A percentile compares a stretch with the other conserved stretches of the same genome.
These are phyloP conservation scores for Drosophila equinoxialis DNA, from an alignment of 1,140 invertebrate species.

Conservation along the genomic window DNA sequence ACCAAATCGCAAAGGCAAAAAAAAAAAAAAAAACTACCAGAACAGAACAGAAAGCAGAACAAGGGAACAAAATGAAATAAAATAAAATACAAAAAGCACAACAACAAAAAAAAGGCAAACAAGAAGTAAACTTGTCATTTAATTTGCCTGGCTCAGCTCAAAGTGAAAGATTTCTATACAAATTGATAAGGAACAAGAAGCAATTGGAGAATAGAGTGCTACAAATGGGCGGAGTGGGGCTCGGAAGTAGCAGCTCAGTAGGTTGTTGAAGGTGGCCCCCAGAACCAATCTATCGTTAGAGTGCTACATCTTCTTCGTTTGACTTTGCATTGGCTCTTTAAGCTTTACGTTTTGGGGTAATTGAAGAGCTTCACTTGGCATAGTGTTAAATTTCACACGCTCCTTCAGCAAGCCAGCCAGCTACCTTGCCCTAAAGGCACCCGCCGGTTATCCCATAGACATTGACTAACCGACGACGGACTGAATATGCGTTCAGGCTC, in stretches of 20 bases:
- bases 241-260: not conserved
- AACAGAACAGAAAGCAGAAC: slow-evolving; percentile 15
- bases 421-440: not conserved
- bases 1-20: slow-evolving; percentile 26
- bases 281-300: not conserved
- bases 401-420: not conserved
- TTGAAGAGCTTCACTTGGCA: slow-evolving; percentile 22
- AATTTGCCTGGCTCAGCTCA: slow-evolving; percentile 56
- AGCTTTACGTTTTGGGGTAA: slow-evolving; percentile 26
- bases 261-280: not conserved
- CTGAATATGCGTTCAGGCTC: not conserved
- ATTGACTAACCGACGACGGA: not conserved
- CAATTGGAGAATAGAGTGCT: slow-evolving; percentile 10
- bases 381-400: slow-evolving; percentile 20
- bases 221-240: not conserved
- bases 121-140: slow-evolving; percentile 67
- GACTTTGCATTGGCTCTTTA: slow-evolving; percentile 31
- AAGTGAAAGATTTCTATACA: slow-evolving; percentile 49
- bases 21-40: slow-evolving; percentile 5
- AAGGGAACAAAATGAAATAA: slow-evolving; percentile 12
- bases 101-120: slow-evolving; percentile 35
- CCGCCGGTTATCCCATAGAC: not conserved
- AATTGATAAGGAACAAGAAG: slow-evolving; percentile 28
- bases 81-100: slow-evolving; percentile 28
- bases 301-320: slow-evolving; percentile 22